phyloP scores from a whole-genome alignment of 1,140 invertebrate species.

The Caerostris extrusa region DNA sequence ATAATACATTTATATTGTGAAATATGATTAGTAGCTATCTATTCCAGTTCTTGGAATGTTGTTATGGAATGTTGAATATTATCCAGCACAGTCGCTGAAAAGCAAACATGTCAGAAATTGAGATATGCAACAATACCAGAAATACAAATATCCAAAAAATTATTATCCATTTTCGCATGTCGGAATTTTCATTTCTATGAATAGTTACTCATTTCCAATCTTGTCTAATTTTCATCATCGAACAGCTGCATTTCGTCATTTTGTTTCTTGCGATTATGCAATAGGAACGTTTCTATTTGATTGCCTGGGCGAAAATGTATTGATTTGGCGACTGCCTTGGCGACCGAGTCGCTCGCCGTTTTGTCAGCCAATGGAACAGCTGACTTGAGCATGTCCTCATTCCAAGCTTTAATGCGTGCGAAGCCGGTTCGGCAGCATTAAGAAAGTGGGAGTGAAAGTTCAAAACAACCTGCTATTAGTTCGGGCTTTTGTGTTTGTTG shows the following conservation, averaged over 20 bases:
- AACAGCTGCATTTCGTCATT: background rate
- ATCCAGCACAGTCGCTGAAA: no score
- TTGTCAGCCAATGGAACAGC: background rate
- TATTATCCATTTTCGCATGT: background rate
- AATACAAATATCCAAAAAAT: background rate
- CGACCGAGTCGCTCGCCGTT: background rate
- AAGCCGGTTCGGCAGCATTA: background rate
- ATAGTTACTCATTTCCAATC: background rate
- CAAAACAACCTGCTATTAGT: background rate
- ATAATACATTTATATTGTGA: no score
- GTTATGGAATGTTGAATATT: no score
- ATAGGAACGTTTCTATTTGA: background rate
- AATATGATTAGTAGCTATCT: no score
- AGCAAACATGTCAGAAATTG: background rate
- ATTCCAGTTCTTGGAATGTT: no score
- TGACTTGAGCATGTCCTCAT: slow-evolving; percentile 7
- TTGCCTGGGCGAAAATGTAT: background rate
- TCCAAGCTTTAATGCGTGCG: slow-evolving; percentile 12
- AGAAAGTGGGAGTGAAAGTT: slow-evolving; percentile 27
- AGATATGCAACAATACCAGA: background rate
- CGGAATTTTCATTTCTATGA: background rate
- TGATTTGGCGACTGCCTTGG: slow-evolving; percentile 13
- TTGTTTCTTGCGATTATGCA: background rate
- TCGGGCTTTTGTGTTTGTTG: background rate
- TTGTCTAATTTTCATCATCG: background rate